A percentile compares a stretch with the other conserved stretches of the same genome.
phyloP scores from a whole-genome alignment of 2,888 invertebrate genomes.

The Drosophila imparisetae region DNA sequence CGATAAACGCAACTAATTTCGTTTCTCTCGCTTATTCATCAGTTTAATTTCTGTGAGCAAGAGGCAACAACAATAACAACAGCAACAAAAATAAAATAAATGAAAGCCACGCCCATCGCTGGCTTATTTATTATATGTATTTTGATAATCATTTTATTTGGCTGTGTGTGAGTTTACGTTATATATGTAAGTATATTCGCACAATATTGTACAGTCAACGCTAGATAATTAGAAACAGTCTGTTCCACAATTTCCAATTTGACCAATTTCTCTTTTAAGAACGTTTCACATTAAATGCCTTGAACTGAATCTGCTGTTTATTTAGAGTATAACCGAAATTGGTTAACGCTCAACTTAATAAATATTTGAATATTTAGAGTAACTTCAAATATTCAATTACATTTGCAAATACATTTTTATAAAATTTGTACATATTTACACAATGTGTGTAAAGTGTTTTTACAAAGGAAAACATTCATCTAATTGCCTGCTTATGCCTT shows the following conservation, averaged over 20 bases:
- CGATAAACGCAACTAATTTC: conserved; percentile 26
- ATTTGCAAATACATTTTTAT: not conserved
- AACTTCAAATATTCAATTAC: not conserved
- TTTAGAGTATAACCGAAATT: not conserved
- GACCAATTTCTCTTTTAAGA: not conserved
- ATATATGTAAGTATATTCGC: not conserved
- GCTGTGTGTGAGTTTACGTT: conserved; percentile 7
- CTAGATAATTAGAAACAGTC: not conserved
- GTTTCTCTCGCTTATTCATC: conserved; percentile 33
- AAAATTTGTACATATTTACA: not conserved
- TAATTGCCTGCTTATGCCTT: too few relatives aligned
- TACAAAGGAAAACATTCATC: too few relatives aligned
- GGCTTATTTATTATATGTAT: conserved; percentile 56
- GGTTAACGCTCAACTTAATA: not conserved
- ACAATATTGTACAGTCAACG: not conserved
- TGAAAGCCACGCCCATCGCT: conserved; percentile 53
- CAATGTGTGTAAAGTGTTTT: too few relatives aligned
- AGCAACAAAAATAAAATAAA: conserved; percentile 1
- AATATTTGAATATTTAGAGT: not conserved
- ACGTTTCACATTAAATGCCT: not conserved
- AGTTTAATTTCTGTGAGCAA: conserved; percentile 34
- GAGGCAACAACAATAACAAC: conserved; percentile 24
- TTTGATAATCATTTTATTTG: conserved; percentile 66
- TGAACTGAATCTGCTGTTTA: not conserved
- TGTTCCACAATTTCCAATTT: not conserved